Evolutionary conservation across 2,113 vertebrate species (phyloP).

Genomic region (Hippoglossus stenolepis): DNA sequence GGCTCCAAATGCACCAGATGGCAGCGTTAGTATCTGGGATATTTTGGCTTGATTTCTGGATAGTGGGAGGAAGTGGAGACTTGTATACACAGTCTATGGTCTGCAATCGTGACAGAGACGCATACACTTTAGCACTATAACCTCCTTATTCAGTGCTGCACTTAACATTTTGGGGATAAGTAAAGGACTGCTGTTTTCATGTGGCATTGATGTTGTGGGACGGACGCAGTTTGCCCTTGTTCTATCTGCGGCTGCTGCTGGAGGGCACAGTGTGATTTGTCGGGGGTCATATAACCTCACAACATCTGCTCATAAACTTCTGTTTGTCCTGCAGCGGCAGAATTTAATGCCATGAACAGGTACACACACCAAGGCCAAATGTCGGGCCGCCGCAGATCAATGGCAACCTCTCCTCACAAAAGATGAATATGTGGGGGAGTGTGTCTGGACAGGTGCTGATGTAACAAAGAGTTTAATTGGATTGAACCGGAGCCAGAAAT

Average conservation of each 20-base stretch:
- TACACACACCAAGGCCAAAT: conserved; percentile 36
- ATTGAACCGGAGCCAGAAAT: conserved; percentile 6
- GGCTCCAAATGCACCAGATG: too few relatives aligned
- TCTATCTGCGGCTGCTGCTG: conserved; percentile 18
- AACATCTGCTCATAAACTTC: conserved; percentile 58
- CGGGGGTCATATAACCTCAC: conserved; percentile 43
- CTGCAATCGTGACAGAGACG: not conserved
- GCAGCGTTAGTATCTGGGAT: too few relatives aligned
- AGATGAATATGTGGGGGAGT: conserved; percentile 2
- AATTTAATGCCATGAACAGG: conserved; percentile 52
- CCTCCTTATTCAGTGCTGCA: conserved; percentile 5
- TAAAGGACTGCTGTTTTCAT: not conserved
- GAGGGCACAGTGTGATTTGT: conserved; percentile 39
- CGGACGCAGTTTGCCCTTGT: conserved; percentile 21
- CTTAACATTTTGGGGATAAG: conserved; percentile 6
- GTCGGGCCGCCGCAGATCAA: not conserved
- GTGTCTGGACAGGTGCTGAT: conserved; percentile 13
- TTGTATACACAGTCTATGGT: not conserved
- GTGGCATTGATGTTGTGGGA: conserved; percentile 13
- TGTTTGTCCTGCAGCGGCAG: conserved; percentile 51
- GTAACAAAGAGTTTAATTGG: conserved; percentile 43
- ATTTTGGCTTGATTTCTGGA: too few relatives aligned
- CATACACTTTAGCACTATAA: not conserved
- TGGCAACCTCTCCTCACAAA: conserved; percentile 20
- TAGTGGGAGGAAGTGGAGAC: too few relatives aligned